Evolutionary conservation across 1,140 invertebrate species (phyloP).

Genomic region (Hylaeus volcanicus): DNA sequence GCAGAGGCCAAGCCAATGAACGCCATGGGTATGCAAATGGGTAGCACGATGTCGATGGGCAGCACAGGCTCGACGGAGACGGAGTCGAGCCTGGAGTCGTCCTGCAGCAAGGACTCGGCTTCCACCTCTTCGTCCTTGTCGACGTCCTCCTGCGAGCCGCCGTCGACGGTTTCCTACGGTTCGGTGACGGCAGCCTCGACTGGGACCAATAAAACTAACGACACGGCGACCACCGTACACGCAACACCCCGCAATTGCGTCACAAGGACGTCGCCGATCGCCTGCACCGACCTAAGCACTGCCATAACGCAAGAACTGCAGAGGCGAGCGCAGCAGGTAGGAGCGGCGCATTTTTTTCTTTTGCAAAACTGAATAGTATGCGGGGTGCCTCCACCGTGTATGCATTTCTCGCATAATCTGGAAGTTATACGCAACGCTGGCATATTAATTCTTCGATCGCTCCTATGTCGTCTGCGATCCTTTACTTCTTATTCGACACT

Average conservation of each 20-base stretch:
- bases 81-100: constrained; percentile 78
- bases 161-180: constrained; percentile 68
- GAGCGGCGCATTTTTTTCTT: not conserved
- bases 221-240: constrained; percentile 45
- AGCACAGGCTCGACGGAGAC: constrained; percentile 79
- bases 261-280: constrained; percentile 54
- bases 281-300: constrained; percentile 76
- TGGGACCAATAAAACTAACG: constrained; percentile 51
- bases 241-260: constrained; percentile 38
- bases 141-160: constrained; percentile 76
- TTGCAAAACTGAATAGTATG: not conserved
- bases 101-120: constrained; percentile 77
- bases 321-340: constrained; percentile 83
- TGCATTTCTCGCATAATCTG: constrained; percentile 2
- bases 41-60: constrained; percentile 79
- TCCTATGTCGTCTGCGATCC: not conserved
- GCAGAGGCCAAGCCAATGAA: constrained; percentile 77
- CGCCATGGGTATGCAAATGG: constrained; percentile 79
- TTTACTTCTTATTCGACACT: not conserved
- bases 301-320: constrained; percentile 85
- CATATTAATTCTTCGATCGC: constrained; percentile 12
- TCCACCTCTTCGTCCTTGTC: constrained; percentile 77
- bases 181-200: constrained; percentile 45
- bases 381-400: not conserved
- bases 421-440: not conserved